Conservation (phyloP, 2,113 vertebrate genomes). For the Nyctereutes procyonoides region DNA sequence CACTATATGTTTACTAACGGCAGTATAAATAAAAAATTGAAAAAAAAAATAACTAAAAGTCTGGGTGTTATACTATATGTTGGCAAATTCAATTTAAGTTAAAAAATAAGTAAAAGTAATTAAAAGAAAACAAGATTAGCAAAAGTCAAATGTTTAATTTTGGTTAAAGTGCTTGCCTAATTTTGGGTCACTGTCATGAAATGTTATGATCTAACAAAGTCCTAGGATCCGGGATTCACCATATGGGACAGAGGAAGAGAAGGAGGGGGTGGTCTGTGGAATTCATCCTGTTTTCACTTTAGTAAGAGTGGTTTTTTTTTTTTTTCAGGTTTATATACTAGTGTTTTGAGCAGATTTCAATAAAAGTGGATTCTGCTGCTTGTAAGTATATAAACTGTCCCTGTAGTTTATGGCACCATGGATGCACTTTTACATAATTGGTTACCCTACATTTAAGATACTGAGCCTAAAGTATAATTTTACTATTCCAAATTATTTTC, state of each 20-base stretch:
- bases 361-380: neutral
- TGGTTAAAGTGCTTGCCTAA: neutral
- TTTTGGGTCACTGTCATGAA: neutral
- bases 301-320: neutral
- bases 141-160: constrained; percentile 13
- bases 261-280: accelerated
- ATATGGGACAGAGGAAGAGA: neutral
- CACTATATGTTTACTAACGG: neutral
- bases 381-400: neutral
- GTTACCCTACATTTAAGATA: neutral
- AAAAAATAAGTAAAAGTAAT: neutral
- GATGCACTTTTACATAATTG: neutral
- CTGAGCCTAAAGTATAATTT: neutral
- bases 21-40: no score
- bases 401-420: neutral
- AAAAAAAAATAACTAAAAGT: no score
- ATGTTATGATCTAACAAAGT: neutral
- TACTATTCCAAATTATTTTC: neutral
- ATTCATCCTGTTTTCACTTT: neutral
- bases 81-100: neutral
- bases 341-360: neutral
- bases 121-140: neutral
- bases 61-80: no score
- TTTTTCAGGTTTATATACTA: neutral
- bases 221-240: neutral